These are phyloP conservation scores for Pissodes strobi DNA, from an alignment of 1,140 invertebrate genomes.

Conservation along the genomic window DNA sequence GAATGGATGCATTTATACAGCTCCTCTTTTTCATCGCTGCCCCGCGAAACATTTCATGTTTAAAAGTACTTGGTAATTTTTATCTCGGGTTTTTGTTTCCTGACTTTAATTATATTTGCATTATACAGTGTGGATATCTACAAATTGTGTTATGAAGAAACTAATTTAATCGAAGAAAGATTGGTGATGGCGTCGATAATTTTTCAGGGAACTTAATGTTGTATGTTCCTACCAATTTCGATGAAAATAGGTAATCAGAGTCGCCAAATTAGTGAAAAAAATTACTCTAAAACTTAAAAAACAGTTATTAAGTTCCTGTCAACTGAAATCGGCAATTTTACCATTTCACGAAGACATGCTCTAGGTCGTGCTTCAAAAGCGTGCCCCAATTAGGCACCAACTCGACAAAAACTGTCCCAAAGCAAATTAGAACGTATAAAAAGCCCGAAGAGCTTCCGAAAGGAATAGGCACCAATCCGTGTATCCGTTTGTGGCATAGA, in stretches of 20 bases:
- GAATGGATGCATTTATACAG: slow-evolving; percentile 21
- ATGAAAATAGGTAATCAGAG: no score
- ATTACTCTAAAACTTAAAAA: no score
- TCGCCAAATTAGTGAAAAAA: no score
- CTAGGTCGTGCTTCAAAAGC: not conserved
- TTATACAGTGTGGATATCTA: no score
- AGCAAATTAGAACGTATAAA: not conserved
- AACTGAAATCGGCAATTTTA: no score
- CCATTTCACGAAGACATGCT: no score
- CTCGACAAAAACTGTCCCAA: not conserved
- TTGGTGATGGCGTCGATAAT: no score
- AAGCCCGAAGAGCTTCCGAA: slow-evolving; percentile 1
- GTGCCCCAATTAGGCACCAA: not conserved
- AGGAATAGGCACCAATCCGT: slow-evolving; percentile 2
- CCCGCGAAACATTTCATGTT: slow-evolving; percentile 15
- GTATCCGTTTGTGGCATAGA: not conserved
- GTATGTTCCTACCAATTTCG: no score
- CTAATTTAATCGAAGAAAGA: no score
- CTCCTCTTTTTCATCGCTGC: slow-evolving; percentile 13
- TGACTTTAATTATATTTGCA: not conserved
- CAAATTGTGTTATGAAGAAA: no score
- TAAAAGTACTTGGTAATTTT: slow-evolving; percentile 9
- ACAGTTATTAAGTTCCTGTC: no score
- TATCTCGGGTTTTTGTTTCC: slow-evolving; percentile 2
- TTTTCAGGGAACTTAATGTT: no score